Conservation (phyloP, 2,797 vertebrate species). For the Loris lydekkerianus region DNA sequence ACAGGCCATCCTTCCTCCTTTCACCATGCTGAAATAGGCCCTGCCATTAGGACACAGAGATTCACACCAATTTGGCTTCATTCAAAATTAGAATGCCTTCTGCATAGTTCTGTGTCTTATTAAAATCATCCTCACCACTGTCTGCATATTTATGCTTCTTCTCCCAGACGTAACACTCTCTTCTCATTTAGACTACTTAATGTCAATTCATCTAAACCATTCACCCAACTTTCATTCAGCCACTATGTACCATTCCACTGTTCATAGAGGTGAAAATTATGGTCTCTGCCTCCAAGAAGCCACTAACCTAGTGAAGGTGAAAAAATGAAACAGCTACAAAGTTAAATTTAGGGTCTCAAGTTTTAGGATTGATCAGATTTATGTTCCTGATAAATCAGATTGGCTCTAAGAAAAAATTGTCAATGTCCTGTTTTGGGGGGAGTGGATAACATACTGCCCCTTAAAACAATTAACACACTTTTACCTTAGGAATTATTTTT, state of each 20-base stretch:
- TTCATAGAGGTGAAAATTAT: not conserved
- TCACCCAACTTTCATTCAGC: not conserved
- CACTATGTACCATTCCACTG: not conserved
- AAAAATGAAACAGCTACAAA: not conserved
- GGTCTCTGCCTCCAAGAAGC: not conserved
- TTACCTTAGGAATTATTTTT: constrained; percentile 21
- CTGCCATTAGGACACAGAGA: not conserved
- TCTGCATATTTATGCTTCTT: not conserved
- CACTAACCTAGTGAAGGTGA: not conserved
- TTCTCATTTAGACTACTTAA: not conserved
- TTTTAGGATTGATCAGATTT: not conserved
- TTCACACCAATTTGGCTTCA: not conserved
- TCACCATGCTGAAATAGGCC: not conserved
- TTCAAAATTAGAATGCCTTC: not conserved
- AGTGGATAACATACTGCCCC: not conserved
- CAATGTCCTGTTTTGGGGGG: not conserved
- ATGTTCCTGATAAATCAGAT: not conserved
- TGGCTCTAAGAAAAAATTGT: not conserved
- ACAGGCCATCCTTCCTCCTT: not conserved
- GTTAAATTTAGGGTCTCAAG: not conserved
- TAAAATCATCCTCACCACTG: not conserved
- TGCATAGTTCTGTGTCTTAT: not conserved
- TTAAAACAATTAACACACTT: not conserved
- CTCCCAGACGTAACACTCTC: not conserved
- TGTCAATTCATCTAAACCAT: not conserved